phyloP scores from a whole-genome alignment of 2,888 invertebrate genomes.

The Colostygia pectinataria region DNA sequence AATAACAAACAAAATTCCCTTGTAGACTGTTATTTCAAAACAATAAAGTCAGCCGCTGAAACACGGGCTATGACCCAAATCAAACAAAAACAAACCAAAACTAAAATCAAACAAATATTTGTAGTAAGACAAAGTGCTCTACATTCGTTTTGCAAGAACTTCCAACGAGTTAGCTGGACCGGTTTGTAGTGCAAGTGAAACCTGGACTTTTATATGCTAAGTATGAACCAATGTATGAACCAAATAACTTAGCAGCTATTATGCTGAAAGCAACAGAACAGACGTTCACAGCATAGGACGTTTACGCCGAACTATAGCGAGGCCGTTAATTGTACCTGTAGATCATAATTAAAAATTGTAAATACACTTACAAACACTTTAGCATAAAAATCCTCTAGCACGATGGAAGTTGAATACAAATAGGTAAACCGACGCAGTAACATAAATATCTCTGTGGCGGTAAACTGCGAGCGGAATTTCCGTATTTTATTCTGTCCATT shows the following conservation, averaged over 20 bases:
- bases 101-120: conserved; percentile 22
- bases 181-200: conserved; percentile 9
- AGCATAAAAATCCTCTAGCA: too few relatives aligned
- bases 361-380: too few relatives aligned
- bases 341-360: too few relatives aligned
- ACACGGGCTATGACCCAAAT: conserved; percentile 30
- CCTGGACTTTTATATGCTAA: not conserved
- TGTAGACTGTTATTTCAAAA: conserved; percentile 18
- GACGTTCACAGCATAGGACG: not conserved
- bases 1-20: conserved; percentile 23
- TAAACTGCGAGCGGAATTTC: too few relatives aligned
- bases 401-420: too few relatives aligned
- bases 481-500: too few relatives aligned
- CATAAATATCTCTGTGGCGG: too few relatives aligned
- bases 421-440: too few relatives aligned
- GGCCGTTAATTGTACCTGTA: too few relatives aligned
- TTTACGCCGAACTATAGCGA: too few relatives aligned
- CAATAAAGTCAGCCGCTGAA: conserved; percentile 16
- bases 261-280: not conserved
- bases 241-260: not conserved
- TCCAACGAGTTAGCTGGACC: conserved; percentile 8
- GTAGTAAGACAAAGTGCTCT: conserved; percentile 22
- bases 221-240: not conserved
- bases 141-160: conserved; percentile 17
- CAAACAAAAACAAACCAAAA: conserved; percentile 28